These are phyloP conservation scores for Xenentodon cancila DNA, from an alignment of 2,797 vertebrate genomes.

Conservation along the genomic window DNA sequence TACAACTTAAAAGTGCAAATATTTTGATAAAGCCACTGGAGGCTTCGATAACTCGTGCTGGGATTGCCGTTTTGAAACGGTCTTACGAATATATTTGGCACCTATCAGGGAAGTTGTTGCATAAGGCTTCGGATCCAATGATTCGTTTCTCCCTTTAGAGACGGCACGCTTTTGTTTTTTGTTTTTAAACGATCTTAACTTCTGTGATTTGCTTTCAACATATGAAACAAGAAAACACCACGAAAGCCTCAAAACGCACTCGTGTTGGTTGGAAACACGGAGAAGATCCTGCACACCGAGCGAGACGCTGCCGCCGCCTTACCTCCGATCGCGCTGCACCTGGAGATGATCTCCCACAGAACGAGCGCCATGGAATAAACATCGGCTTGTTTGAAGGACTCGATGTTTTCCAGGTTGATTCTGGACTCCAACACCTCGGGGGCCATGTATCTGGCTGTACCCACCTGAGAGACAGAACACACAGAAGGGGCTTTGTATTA, in stretches of 20 bases:
- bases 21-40: conserved; percentile 12
- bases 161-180: too few species aligned
- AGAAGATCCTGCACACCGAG: background rate
- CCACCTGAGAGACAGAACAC: conserved; percentile 83
- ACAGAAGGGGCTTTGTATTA: background rate
- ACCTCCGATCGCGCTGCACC: conserved; percentile 93
- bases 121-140: conserved; percentile 1
- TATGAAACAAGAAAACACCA: background rate
- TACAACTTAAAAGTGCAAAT: conserved; percentile 9
- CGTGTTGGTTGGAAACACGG: background rate
- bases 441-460: conserved; percentile 97
- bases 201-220: background rate
- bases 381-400: conserved; percentile 97
- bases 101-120: background rate
- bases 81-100: background rate
- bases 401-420: conserved; percentile 95
- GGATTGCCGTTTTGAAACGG: background rate
- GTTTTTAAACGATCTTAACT: background rate
- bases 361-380: conserved; percentile 98
- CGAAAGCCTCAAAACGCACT: background rate
- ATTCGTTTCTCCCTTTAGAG: background rate
- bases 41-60: background rate
- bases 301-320: conserved; percentile 27
- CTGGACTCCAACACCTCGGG: conserved; percentile 96
- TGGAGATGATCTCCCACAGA: conserved; percentile 96